phyloP scores from a whole-genome alignment of 1,140 invertebrate species.

The Microvelia longipes region DNA sequence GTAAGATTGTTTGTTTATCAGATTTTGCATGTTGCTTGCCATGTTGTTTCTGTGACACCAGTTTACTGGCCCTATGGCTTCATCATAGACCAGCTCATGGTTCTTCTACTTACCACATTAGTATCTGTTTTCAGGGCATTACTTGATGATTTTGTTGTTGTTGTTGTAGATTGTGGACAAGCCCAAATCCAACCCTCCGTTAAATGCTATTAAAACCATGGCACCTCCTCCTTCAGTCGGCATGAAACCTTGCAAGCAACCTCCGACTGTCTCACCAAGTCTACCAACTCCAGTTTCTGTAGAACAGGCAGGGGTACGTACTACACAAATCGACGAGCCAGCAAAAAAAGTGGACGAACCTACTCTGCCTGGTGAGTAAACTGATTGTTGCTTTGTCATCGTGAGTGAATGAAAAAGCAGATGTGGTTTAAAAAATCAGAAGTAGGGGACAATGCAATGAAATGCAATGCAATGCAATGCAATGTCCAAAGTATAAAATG shows the following conservation, averaged over 20 bases:
- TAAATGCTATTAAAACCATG: neutral
- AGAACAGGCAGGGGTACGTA: neutral
- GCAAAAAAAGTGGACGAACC: neutral
- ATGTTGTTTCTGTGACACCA: too few species aligned
- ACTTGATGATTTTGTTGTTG: neutral
- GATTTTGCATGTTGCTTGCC: too few species aligned
- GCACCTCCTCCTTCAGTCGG: neutral
- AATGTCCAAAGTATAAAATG: too few species aligned
- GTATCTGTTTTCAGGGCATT: neutral
- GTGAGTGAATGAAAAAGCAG: too few species aligned
- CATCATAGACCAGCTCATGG: too few species aligned
- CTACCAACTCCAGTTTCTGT: neutral
- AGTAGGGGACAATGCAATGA: too few species aligned
- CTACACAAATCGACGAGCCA: neutral
- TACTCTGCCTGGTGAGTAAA: neutral
- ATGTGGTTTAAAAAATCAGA: too few species aligned
- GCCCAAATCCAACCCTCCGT: neutral
- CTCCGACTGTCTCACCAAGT: neutral
- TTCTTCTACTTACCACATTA: too few species aligned
- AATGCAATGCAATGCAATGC: too few species aligned
- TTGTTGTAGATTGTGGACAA: neutral
- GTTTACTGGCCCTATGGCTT: too few species aligned
- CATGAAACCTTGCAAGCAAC: conserved; percentile 1
- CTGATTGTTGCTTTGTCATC: neutral
- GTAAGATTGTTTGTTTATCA: too few species aligned